Evolutionary conservation across 2,113 vertebrate species (phyloP).

Genomic region (Galemys pyrenaicus): DNA sequence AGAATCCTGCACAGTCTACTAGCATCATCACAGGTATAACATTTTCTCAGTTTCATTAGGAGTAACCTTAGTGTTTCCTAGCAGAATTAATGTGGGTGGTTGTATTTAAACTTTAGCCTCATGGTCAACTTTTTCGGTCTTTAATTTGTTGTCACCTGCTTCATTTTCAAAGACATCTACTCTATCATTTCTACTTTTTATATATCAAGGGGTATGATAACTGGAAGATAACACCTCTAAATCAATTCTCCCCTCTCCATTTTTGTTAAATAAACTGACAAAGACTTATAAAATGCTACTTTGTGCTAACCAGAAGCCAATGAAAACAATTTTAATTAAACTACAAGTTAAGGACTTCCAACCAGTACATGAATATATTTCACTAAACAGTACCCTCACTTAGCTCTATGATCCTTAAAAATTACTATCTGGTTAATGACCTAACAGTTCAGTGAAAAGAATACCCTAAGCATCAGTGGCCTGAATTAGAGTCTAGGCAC

Average conservation of each 20-base stretch:
- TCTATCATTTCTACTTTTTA: background rate
- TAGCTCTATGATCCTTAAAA: background rate
- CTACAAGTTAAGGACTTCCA: background rate
- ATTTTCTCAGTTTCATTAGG: constrained; percentile 1
- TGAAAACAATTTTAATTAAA: constrained; percentile 37
- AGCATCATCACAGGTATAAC: background rate
- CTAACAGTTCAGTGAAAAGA: background rate
- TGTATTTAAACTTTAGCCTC: background rate
- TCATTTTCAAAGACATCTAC: background rate
- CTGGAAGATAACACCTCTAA: background rate
- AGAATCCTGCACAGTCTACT: background rate
- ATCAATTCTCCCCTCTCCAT: background rate
- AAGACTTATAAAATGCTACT: background rate
- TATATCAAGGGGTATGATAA: background rate
- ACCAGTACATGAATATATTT: background rate
- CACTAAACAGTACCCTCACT: background rate
- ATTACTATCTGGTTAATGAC: background rate
- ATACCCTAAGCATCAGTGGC: background rate
- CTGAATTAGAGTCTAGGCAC: background rate
- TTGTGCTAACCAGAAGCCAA: background rate
- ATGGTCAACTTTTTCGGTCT: background rate
- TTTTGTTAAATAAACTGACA: constrained; percentile 2
- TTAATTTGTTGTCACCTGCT: background rate
- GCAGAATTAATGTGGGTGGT: constrained; percentile 7
- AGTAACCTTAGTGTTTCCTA: background rate